Evolutionary conservation across 92 coral and sea anemone species (phyloP).

Genomic region (Parazoanthus darwini): DNA sequence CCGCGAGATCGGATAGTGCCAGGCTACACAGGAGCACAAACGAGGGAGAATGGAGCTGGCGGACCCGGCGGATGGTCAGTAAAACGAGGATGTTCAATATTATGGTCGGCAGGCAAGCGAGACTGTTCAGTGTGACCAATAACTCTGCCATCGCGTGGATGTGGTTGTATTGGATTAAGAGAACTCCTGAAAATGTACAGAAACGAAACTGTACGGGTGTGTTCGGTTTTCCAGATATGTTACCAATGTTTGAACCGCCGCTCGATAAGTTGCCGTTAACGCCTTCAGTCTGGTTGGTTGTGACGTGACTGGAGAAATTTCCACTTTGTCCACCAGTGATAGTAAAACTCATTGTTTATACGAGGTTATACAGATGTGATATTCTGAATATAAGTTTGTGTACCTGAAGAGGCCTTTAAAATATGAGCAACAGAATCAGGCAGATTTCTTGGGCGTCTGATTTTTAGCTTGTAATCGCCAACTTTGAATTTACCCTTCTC

Average conservation of each 20-base stretch:
- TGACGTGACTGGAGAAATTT: neutral
- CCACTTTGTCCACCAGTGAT: neutral
- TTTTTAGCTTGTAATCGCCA: no score
- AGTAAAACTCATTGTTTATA: neutral
- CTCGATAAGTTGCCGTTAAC: neutral
- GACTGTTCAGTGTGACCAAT: slow-evolving; percentile 12
- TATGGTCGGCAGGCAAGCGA: slow-evolving; percentile 8
- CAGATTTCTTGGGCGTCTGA: no score
- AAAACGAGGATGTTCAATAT: slow-evolving; percentile 11
- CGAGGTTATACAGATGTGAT: no score
- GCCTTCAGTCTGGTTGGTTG: no score
- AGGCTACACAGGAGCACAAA: slow-evolving; percentile 25
- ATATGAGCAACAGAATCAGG: no score
- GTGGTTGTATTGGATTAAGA: slow-evolving; percentile 16
- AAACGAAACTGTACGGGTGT: slow-evolving; percentile 25
- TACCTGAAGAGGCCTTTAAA: no score
- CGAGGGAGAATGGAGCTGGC: slow-evolving; percentile 25
- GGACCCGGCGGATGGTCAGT: slow-evolving; percentile 25
- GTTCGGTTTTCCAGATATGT: neutral
- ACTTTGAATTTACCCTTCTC: no score
- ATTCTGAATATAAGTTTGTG: no score
- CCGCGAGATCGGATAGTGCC: slow-evolving; percentile 34
- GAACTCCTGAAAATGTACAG: slow-evolving; percentile 20
- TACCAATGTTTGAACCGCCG: neutral
- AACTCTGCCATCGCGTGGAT: slow-evolving; percentile 39